Conservation (phyloP, 2,888 invertebrate species). For the Petrophora chlorosata region DNA sequence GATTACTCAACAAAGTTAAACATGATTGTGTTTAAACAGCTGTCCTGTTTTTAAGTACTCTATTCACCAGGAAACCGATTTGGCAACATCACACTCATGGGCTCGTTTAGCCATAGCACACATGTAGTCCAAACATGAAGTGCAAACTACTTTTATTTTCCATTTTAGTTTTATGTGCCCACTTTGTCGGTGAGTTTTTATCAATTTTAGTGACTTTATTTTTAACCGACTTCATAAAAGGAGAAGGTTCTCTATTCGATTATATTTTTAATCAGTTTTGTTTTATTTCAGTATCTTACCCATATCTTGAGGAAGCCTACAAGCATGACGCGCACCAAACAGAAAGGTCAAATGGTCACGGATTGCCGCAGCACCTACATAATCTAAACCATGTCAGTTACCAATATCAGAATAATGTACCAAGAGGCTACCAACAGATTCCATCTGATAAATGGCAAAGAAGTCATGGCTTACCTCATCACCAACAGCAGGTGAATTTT, state of each 20-base stretch:
- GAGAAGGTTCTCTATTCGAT: background rate
- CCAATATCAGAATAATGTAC: background rate
- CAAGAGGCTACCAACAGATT: background rate
- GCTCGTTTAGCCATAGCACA: background rate
- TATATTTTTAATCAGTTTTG: background rate
- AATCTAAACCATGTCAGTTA: background rate
- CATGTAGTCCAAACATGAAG: constrained; percentile 7
- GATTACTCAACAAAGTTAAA: constrained; percentile 7
- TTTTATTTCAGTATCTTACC: background rate
- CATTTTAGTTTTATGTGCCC: constrained; percentile 44
- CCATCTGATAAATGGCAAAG: background rate
- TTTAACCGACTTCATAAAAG: background rate
- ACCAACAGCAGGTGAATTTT: background rate
- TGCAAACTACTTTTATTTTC: constrained; percentile 33
- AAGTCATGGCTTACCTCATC: background rate
- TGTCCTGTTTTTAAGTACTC: constrained; percentile 35
- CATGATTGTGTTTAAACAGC: constrained; percentile 56
- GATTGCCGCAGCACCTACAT: background rate
- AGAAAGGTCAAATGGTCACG: background rate
- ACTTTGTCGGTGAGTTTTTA: constrained; percentile 50
- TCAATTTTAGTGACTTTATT: background rate
- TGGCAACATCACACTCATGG: no score
- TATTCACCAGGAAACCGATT: constrained; percentile 2
- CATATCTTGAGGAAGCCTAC: background rate
- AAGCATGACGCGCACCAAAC: background rate